Evolutionary conservation across 2,797 vertebrate genomes (phyloP), one percentile per base, ranked within the genome.

Genomic region (Allobates femoralis): DNA sequence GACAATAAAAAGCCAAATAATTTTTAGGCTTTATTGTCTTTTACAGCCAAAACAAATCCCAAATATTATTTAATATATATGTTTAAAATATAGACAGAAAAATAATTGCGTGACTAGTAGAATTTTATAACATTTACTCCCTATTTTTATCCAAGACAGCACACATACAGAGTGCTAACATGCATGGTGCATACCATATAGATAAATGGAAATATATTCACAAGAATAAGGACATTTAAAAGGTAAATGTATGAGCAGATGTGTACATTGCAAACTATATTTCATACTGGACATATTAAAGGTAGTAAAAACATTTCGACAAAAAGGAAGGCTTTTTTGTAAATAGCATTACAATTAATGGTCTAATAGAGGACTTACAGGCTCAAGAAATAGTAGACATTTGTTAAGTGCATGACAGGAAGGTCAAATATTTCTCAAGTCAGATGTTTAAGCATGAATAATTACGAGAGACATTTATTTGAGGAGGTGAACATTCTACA

Each of bases 351-450:
- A 60, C 26, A 60, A 83, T 50, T 46, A 62, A 60, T 74, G 23
- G 34, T 83, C 16, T 58, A 41, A 75, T 83, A 50, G 62, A 67
- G 62, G 79, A 67, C 79, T 81, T 81, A 67, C 62, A 81, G 62
- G 62, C 8, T 53, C 37, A 53, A 81, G 62, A 16, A 67, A 81
- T 28, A 82, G 64, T 53, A 71, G 80, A 51, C 64, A 82, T 82
- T 82, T 82, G 80, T 85, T 69, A 71, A 79, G 75, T 69, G 67
- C 41, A 73, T 71, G 62, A 58, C 84, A 85, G 76, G 23, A 67
- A 85, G 84, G 84, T 85, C 84, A 85, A 85, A 80, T 51, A 53
- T 66, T 74, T 73, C 77, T 80, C 64, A 62, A 71, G 76, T 80
- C 77, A 58, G 53, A 51, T 85, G 51, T 73, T 58, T 80, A 80